Evolutionary conservation across 2,888 invertebrate genomes (phyloP).

Genomic region (Hirtodrosophila confusa): DNA sequence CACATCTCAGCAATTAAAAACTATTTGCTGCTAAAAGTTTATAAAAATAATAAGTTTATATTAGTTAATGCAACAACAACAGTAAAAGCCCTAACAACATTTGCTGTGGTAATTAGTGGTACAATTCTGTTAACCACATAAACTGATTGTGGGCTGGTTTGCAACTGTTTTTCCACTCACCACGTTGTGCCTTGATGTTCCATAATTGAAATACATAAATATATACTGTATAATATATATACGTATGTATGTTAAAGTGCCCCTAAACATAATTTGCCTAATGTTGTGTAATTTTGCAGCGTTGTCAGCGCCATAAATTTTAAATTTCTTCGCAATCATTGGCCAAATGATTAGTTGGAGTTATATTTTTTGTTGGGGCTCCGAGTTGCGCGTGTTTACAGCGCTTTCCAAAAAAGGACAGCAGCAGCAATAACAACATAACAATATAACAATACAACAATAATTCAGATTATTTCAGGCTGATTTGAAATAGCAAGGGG

Average conservation of each 20-base stretch:
- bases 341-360: constrained; percentile 65
- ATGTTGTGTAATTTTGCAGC: constrained; percentile 22
- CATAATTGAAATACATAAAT: constrained; percentile 28
- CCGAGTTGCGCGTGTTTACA: constrained; percentile 17
- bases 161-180: constrained; percentile 19
- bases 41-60: constrained; percentile 41
- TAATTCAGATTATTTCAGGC: constrained; percentile 51
- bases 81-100: constrained; percentile 21
- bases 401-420: constrained; percentile 6
- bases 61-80: constrained; percentile 18
- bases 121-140: constrained; percentile 61
- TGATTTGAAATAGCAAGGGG: constrained; percentile 22
- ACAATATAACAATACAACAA: constrained; percentile 38
- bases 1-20: constrained; percentile 62
- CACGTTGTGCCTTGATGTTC: constrained; percentile 2
- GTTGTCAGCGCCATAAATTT: constrained; percentile 50
- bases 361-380: constrained; percentile 30
- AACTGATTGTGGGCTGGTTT: constrained; percentile 63
- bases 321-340: constrained; percentile 58
- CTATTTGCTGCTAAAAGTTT: constrained; percentile 61
- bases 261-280: constrained; percentile 34
- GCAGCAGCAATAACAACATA: constrained; percentile 16
- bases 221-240: not conserved
- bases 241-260: constrained; percentile 8
- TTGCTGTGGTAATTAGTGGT: constrained; percentile 68